Percentiles rank a stretch among this genome's conserved stretches.
Evolutionary conservation across 1,140 invertebrate genomes (phyloP).

Genomic region (Ostrea edulis): DNA sequence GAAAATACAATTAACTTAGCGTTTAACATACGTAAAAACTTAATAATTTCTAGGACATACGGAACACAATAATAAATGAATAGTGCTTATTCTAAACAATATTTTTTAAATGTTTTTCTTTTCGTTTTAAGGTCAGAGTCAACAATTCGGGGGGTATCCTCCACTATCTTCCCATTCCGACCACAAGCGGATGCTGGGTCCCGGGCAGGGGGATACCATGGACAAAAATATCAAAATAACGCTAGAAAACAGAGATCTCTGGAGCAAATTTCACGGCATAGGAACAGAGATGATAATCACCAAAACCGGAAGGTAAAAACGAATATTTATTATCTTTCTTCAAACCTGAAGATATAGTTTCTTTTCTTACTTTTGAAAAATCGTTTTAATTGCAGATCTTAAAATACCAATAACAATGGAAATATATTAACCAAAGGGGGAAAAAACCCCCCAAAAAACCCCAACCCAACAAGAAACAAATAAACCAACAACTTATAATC

Average conservation of each 20-base stretch:
- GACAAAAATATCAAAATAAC: slow-evolving; percentile 78
- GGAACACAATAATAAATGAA: too few species aligned
- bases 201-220: slow-evolving; percentile 64
- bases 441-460: too few species aligned
- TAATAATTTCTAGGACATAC: too few species aligned
- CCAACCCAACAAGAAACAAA: neutral
- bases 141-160: slow-evolving; percentile 75
- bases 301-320: slow-evolving; percentile 97
- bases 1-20: too few species aligned
- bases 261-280: slow-evolving; percentile 99
- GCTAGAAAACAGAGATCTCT: slow-evolving; percentile 86
- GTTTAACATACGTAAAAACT: too few species aligned
- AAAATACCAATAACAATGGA: too few species aligned
- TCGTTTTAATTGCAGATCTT: too few species aligned
- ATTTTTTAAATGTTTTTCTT: too few species aligned
- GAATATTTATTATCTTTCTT: neutral
- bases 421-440: neutral
- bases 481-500: neutral
- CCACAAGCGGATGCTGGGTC: slow-evolving; percentile 68
- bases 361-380: neutral
- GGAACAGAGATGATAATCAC: slow-evolving; percentile 99
- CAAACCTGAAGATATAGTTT: neutral
- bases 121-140: slow-evolving; percentile 63
- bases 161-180: slow-evolving; percentile 67
- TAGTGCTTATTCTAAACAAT: neutral